A percentile compares a stretch with the other conserved stretches of the same genome.
phyloP scores from a whole-genome alignment of 2,888 invertebrate genomes.

The Xylophagus ater region DNA sequence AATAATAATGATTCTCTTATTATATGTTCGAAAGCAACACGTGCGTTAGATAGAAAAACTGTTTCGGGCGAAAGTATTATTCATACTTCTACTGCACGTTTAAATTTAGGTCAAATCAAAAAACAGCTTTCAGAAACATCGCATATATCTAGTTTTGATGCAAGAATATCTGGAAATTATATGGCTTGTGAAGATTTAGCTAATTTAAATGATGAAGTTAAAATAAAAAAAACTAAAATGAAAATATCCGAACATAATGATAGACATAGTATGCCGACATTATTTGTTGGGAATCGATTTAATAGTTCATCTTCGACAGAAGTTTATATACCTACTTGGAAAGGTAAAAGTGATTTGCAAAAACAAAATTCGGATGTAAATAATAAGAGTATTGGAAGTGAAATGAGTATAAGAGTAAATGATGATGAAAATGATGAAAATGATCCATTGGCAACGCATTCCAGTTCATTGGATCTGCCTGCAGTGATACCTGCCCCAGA shows the following conservation, averaged over 20 bases:
- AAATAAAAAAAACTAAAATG: slow-evolving; percentile 36
- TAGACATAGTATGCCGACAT: slow-evolving; percentile 56
- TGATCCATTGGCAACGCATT: slow-evolving; percentile 41
- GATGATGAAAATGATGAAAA: slow-evolving; percentile 16
- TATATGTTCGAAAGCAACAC: slow-evolving; percentile 34
- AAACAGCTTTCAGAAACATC: slow-evolving; percentile 51
- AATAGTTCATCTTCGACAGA: slow-evolving; percentile 44
- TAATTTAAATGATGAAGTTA: slow-evolving; percentile 50
- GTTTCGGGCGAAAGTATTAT: slow-evolving; percentile 33
- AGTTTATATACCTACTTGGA: slow-evolving; percentile 45
- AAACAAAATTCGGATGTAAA: slow-evolving; percentile 31
- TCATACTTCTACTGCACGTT: slow-evolving; percentile 41
- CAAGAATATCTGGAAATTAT: slow-evolving; percentile 42
- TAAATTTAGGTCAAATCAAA: slow-evolving; percentile 32
- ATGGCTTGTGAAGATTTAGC: slow-evolving; percentile 58
- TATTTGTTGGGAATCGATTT: slow-evolving; percentile 48
- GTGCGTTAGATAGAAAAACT: slow-evolving; percentile 28
- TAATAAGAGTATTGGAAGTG: too few relatives aligned
- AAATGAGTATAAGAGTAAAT: too few relatives aligned
- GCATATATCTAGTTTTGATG: slow-evolving; percentile 48
- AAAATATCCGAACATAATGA: slow-evolving; percentile 35
- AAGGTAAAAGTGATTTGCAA: slow-evolving; percentile 29
- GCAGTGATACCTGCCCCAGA: slow-evolving; percentile 43
- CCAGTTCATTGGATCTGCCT: slow-evolving; percentile 46
- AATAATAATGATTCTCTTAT: slow-evolving; percentile 29